Evolutionary conservation across 2,113 vertebrate genomes (phyloP).

Genomic region (Centropus bengalensis): DNA sequence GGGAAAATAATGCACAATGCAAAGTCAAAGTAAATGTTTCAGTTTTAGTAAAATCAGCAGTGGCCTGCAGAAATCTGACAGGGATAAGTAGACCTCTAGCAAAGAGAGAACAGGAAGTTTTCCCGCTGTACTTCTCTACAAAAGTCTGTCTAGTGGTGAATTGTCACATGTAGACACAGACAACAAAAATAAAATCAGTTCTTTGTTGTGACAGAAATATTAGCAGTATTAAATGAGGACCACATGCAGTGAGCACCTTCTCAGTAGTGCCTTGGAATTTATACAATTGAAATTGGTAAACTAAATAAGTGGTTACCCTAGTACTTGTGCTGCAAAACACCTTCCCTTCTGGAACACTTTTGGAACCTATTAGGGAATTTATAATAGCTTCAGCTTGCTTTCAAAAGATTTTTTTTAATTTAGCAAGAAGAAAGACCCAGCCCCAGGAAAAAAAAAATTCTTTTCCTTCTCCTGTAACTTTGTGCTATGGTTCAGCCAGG

Average conservation of each 20-base stretch:
- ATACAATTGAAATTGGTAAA: background rate
- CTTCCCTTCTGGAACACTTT: background rate
- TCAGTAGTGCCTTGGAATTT: background rate
- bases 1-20: slow-evolving; percentile 54
- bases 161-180: background rate
- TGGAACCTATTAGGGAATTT: background rate
- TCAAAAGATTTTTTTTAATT: background rate
- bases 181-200: background rate
- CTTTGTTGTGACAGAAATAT: background rate
- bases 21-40: slow-evolving; percentile 4
- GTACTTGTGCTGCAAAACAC: background rate
- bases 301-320: background rate
- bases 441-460: background rate
- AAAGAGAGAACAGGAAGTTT: background rate
- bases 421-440: background rate
- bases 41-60: slow-evolving; percentile 21
- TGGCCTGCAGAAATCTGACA: slow-evolving; percentile 2
- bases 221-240: background rate
- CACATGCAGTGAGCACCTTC: background rate
- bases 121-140: background rate
- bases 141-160: background rate
- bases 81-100: background rate
- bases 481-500: background rate
- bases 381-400: background rate
- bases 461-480: background rate